Evolutionary conservation across 2,797 vertebrate genomes (phyloP).

Genomic region (Pangasius djambal): DNA sequence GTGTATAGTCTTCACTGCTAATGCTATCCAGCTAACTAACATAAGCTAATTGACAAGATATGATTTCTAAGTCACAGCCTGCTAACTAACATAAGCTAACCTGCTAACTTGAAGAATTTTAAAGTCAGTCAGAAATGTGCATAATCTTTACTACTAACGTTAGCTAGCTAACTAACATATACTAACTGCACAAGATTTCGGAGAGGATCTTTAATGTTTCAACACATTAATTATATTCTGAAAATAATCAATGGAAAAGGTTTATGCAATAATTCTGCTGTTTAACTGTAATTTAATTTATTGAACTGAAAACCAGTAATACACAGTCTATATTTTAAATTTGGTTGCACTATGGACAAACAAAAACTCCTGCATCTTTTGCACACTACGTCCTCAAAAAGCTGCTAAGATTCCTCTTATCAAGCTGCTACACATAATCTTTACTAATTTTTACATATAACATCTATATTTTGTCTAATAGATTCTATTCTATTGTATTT

Average conservation of each 20-base stretch:
- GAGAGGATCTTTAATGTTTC: neutral
- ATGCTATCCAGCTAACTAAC: neutral
- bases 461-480: too few relatives aligned
- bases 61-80: neutral
- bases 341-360: neutral
- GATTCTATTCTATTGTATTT: too few relatives aligned
- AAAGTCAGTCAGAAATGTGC: neutral
- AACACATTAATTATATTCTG: neutral
- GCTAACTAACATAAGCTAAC: neutral
- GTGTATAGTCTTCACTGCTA: neutral
- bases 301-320: slow-evolving; percentile 6
- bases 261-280: neutral
- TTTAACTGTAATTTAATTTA: neutral
- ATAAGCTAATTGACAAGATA: neutral
- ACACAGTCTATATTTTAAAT: neutral
- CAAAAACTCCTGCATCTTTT: too few relatives aligned
- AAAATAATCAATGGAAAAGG: neutral
- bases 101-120: neutral
- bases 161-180: neutral
- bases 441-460: too few relatives aligned
- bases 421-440: too few relatives aligned
- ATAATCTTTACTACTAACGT: neutral
- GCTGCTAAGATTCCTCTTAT: too few relatives aligned
- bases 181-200: neutral
- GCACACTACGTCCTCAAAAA: too few relatives aligned